Evolutionary conservation across 2,797 vertebrate genomes (phyloP), one percentile per base, ranked within the genome.

Genomic region (Pelobates cultripes): DNA sequence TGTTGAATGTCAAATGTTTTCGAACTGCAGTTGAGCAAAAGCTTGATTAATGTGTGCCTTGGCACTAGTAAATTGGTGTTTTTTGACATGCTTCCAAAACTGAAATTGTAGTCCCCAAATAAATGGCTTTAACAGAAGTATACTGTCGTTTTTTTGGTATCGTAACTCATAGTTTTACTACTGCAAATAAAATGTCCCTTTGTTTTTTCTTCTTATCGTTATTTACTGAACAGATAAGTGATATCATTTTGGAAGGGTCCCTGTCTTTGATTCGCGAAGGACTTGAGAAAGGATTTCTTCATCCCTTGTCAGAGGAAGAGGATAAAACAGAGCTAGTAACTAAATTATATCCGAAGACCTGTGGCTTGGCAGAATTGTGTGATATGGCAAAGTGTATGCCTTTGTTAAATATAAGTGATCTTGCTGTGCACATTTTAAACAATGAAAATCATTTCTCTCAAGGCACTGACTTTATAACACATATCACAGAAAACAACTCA

Each of bases 361-460:
- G 94, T 86, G 87, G 78, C 14, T 92, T 99, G 40, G 91, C 94
- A 6, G 94, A 95, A 51, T 90, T 99, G 3, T 99, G 97, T 89
- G 95, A 96, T 83, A 96, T 98, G 96, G 95, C 96, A 69, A 99
- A 97, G 87, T 90, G 90, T 75, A 90, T 97, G 70, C 91, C 93
- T 83, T 75, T 90, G 43, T 77, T 87, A 74, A 90, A 87, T 43
- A 87, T 89, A 0, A 87, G 76, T 41, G 90, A 90, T 74, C 86
- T 83, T 80, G 87, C 86, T 57, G 43, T 83, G 0, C 81, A 91
- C 15, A 88, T 68, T 14, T 17, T 84, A 13, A 67, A n/a, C 60
- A 43, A 43, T 43, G 68, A 2, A 71, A 41, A 12, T 60, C 10
- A 8, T 51, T 47, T 17, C 8, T 15, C 47, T 60, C 44, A 76